Conservation (phyloP, 2,113 vertebrate genomes). For the Neolamprologus hecqui region DNA sequence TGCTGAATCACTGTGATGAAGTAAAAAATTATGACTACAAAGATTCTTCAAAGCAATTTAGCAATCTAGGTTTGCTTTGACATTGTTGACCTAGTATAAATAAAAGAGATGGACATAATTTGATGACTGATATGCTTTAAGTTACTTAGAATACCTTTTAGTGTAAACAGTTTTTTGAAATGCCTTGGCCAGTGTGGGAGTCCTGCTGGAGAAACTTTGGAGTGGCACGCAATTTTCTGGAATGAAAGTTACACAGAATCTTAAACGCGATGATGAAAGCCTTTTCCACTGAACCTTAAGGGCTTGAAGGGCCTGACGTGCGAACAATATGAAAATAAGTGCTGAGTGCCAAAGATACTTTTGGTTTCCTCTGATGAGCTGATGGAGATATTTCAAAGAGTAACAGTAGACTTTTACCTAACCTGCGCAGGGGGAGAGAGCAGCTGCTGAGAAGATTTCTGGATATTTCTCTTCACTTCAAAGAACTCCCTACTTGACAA, state of each 20-base stretch:
- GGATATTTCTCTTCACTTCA: conserved; percentile 42
- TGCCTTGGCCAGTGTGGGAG: neutral
- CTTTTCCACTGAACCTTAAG: conserved; percentile 40
- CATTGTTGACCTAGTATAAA: neutral
- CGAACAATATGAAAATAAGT: conserved; percentile 51
- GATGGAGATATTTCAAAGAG: conserved; percentile 60
- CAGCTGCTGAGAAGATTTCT: conserved; percentile 60
- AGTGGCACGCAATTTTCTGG: conserved; percentile 29
- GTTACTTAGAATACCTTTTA: neutral
- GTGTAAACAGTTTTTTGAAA: neutral
- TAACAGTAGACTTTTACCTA: conserved; percentile 27
- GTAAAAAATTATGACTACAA: neutral
- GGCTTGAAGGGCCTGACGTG: conserved; percentile 2
- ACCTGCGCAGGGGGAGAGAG: conserved; percentile 35
- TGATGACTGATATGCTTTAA: neutral
- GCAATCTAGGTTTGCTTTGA: neutral
- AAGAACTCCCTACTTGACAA: conserved; percentile 48
- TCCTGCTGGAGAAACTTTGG: neutral
- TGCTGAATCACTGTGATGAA: neutral
- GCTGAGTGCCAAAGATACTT: conserved; percentile 49
- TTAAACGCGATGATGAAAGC: conserved; percentile 31
- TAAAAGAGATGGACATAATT: neutral
- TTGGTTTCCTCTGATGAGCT: conserved; percentile 39
- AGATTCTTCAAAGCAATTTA: neutral
- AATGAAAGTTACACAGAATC: conserved; percentile 38